Evolutionary conservation across 2,797 vertebrate genomes (phyloP).

Genomic region (Caiman crocodilus): DNA sequence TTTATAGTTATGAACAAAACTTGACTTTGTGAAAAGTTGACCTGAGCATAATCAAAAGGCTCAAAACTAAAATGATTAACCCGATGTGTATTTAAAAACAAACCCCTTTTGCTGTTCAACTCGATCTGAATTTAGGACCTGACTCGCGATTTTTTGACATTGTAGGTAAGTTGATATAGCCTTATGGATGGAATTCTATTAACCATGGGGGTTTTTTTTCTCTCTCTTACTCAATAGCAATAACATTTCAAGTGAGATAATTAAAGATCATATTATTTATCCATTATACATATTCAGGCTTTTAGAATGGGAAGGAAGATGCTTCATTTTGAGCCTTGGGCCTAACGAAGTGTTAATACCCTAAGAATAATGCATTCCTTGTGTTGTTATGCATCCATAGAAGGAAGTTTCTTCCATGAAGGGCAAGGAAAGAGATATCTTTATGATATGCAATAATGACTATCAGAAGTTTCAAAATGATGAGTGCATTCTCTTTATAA

Average conservation of each 20-base stretch:
- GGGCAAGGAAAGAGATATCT: not conserved
- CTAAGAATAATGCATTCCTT: not conserved
- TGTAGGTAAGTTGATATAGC: not conserved
- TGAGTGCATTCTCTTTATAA: conserved; percentile 2
- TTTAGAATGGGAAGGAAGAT: not conserved
- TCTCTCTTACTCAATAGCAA: not conserved
- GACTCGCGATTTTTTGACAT: not conserved
- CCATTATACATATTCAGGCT: not conserved
- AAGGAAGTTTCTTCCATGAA: not conserved
- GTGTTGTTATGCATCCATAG: not conserved
- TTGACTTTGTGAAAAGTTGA: not conserved
- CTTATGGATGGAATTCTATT: not conserved
- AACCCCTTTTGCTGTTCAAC: not conserved
- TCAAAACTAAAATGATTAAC: not conserved
- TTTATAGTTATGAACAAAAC: not conserved
- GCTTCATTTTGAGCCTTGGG: not conserved
- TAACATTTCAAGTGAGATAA: not conserved
- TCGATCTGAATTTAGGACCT: not conserved
- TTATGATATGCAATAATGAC: not conserved
- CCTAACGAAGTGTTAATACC: not conserved
- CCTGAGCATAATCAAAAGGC: not conserved
- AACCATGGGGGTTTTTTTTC: not conserved
- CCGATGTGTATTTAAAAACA: not conserved
- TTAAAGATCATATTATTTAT: not conserved
- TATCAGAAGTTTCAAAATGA: not conserved